Conservation (phyloP, 1,140 invertebrate genomes). For the Platorchestia sp. region DNA sequence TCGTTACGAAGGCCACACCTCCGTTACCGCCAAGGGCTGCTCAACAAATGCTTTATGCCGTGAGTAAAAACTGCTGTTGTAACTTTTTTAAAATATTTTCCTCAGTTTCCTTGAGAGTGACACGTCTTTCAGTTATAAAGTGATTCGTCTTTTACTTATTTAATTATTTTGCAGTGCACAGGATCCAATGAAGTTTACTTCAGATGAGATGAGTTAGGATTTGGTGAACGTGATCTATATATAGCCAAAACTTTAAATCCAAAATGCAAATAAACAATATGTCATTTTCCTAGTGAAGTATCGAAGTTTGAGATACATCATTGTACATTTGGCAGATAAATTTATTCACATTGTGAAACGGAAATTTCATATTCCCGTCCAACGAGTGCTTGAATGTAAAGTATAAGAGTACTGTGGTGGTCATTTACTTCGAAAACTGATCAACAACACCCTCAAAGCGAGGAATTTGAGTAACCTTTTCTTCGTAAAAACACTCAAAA, state of each 20-base stretch:
- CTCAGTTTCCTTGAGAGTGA: neutral
- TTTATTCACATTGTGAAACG: neutral
- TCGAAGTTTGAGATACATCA: neutral
- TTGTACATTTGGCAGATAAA: neutral
- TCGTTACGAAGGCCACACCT: neutral
- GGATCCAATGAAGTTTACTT: neutral
- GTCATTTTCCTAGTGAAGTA: neutral
- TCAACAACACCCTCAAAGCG: neutral
- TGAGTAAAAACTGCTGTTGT: neutral
- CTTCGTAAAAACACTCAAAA: neutral
- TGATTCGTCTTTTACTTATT: neutral
- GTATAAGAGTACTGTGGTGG: neutral
- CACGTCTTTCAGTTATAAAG: neutral
- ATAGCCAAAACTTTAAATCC: neutral
- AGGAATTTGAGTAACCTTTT: neutral
- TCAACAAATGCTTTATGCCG: neutral
- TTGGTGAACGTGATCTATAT: neutral
- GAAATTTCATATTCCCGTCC: too few relatives aligned
- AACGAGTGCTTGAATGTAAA: too few relatives aligned
- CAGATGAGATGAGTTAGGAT: neutral
- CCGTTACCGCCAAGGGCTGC: conserved; percentile 58
- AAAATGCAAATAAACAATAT: neutral
- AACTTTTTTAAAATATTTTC: neutral
- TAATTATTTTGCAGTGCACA: neutral
- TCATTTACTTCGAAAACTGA: neutral